Evolutionary conservation across 1,140 invertebrate species (phyloP), one percentile per base, ranked within the genome.

Genomic region (Zaprionus ornatus): DNA sequence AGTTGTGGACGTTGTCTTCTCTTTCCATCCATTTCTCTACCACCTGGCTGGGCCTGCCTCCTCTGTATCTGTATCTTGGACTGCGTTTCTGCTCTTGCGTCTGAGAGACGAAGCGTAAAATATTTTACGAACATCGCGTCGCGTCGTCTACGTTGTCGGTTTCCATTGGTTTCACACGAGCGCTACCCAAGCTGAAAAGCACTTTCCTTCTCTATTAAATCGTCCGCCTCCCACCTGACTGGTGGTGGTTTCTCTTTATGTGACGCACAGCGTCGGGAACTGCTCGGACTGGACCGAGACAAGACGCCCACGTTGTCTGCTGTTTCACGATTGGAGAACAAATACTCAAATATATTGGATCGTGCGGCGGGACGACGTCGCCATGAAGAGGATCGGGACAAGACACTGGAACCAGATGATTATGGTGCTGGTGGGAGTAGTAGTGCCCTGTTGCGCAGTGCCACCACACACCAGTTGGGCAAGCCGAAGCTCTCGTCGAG

Each of bases 321-420:
- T 1, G 93, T 95, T n/a, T 95, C 92, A 68, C 94, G 95, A 2
- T 90, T 96, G 66, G 96, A 96, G 91, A 95, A 96, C 79, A 96
- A 96, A 92, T 96, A 96, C 92, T 95, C 95, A 10, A 94, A 95
- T 10, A 94, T 96, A 19, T 93, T 96, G 70, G 96, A 96, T 74
- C 94, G 94, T 71, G 95, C 96, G 61, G 94, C 95, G 1, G 91
- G 93, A 15, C 92, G 94, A 74, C 94, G 94, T 80, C 94, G 94
- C 67, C 74, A 87, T 59, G 92, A 77, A 92, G 93, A 79, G 75
- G 94, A 95, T 91, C 93, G 93, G 6, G 95, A 96, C 67, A 95
- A 95, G 91, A 96, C 95, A 0, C 82, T 95, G 27, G 95, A 96
- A 74, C 95, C 95, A 0, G 95, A 94, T 63, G 82, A 91, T 40